These are phyloP conservation scores for Agrilus biguttatus DNA, from an alignment of 2,888 invertebrate species.

Conservation along the genomic window DNA sequence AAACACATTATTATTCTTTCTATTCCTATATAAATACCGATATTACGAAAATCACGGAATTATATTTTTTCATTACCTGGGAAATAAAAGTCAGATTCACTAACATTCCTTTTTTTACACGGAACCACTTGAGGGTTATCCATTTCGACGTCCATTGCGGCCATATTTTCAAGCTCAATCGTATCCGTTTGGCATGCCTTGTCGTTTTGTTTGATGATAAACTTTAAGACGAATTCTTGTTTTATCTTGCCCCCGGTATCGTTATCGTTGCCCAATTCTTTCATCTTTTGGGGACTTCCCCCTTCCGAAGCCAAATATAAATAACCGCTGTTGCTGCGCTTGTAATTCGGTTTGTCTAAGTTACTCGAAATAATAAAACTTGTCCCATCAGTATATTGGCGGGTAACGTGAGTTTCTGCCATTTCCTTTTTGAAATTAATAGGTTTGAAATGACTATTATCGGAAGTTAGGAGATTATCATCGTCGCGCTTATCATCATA, in stretches of 20 bases:
- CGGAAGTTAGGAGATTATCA: constrained; percentile 47
- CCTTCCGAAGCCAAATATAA: constrained; percentile 39
- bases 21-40: too few relatives aligned
- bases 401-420: constrained; percentile 28
- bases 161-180: not conserved
- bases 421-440: constrained; percentile 43
- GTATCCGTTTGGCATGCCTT: constrained; percentile 44
- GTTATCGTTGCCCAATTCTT: constrained; percentile 34
- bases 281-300: constrained; percentile 35
- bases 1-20: too few relatives aligned
- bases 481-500: constrained; percentile 9
- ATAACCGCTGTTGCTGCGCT: constrained; percentile 50
- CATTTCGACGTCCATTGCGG: constrained; percentile 1
- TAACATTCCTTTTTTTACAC: constrained; percentile 12
- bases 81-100: constrained; percentile 18
- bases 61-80: constrained; percentile 17
- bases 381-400: constrained; percentile 50
- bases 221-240: constrained; percentile 47
- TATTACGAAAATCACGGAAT: too few relatives aligned
- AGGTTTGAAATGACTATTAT: constrained; percentile 72
- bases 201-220: constrained; percentile 45
- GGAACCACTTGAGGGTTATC: constrained; percentile 13
- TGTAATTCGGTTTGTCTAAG: constrained; percentile 43
- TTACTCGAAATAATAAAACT: constrained; percentile 52
- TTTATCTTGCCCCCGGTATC: constrained; percentile 17